Conservation (phyloP, 2,888 invertebrate genomes). For the Polia nebulosa region DNA sequence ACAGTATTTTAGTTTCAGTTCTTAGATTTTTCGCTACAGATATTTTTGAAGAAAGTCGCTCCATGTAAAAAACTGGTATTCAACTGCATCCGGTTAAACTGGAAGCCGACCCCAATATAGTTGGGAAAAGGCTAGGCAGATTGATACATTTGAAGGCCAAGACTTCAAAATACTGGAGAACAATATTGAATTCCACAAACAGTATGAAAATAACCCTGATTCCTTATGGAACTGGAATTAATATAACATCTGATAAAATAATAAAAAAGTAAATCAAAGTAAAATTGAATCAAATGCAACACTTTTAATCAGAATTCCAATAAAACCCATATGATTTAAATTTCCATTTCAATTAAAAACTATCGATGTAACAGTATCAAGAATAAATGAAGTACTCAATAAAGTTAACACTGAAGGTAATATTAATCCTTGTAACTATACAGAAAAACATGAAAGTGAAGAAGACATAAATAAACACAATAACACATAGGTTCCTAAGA, state of each 20-base stretch:
- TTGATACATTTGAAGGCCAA: neutral
- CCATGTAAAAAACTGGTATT: no score
- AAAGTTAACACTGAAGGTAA: neutral
- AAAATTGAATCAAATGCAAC: neutral
- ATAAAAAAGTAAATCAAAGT: neutral
- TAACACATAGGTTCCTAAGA: neutral
- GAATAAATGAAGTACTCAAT: neutral
- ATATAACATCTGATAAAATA: neutral
- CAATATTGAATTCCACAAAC: neutral
- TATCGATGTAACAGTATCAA: neutral
- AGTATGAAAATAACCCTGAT: neutral
- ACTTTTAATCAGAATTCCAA: neutral
- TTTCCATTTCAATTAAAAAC: neutral
- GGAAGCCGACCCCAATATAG: no score
- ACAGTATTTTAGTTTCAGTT: neutral
- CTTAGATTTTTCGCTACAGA: neutral
- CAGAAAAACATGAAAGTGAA: conserved; percentile 1
- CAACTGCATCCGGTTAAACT: no score
- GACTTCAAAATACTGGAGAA: neutral
- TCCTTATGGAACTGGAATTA: neutral
- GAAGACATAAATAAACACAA: conserved; percentile 16
- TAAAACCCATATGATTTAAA: neutral
- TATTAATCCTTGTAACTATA: neutral
- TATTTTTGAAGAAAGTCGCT: neutral
- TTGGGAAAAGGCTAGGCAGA: no score